Evolutionary conservation across 1,140 invertebrate species (phyloP).

Genomic region (Apolygus lucorum): DNA sequence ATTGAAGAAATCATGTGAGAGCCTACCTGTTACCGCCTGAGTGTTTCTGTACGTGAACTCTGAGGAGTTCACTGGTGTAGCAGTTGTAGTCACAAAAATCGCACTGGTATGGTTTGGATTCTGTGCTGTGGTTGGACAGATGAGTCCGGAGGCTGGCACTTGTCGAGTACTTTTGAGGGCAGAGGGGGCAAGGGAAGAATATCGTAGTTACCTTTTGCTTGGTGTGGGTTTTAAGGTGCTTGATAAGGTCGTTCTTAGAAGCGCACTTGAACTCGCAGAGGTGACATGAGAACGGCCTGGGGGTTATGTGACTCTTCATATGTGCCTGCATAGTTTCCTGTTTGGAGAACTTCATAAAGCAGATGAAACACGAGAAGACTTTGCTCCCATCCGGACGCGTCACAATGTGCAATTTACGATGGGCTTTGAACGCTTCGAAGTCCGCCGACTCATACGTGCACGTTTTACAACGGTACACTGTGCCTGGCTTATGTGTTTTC

Average conservation of each 20-base stretch:
- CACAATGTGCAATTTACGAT: not conserved
- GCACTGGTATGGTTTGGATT: not conserved
- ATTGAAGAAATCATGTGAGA: too few species aligned
- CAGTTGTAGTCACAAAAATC: not conserved
- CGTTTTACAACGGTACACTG: not conserved
- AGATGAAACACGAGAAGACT: not conserved
- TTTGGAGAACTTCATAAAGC: not conserved
- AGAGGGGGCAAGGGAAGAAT: not conserved
- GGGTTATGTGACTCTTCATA: not conserved
- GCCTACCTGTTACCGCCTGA: too few species aligned
- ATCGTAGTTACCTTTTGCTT: not conserved
- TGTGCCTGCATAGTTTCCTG: not conserved
- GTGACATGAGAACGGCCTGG: not conserved
- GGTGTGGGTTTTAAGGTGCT: not conserved
- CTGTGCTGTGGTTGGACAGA: not conserved
- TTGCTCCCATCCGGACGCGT: not conserved
- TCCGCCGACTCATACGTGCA: not conserved
- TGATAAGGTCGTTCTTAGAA: not conserved
- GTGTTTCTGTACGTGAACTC: not conserved
- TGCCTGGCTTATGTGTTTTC: not conserved
- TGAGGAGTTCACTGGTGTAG: not conserved
- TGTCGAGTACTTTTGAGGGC: not conserved
- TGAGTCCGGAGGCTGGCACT: not conserved
- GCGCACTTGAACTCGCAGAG: slow-evolving; percentile 1
- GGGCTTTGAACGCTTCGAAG: not conserved